Conservation (phyloP, 2,113 vertebrate genomes). For the Oostethus manadensis region DNA sequence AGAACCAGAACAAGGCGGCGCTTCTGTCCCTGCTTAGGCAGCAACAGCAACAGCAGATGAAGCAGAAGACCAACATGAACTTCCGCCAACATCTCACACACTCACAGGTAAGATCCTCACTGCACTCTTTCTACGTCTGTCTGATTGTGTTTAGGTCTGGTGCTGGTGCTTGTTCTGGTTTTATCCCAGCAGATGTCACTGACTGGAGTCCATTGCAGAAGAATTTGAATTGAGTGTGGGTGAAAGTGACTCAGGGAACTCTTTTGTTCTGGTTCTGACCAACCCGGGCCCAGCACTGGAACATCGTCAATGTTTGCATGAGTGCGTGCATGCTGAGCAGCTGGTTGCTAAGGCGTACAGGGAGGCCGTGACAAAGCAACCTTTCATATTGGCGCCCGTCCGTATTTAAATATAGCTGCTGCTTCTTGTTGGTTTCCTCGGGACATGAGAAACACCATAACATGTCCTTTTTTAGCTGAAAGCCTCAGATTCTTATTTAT, state of each 20-base stretch:
- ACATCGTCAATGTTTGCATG: slow-evolving; percentile 5
- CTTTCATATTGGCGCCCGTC: slow-evolving; percentile 56
- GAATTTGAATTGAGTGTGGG: neutral
- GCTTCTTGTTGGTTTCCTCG: slow-evolving; percentile 2
- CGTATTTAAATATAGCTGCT: slow-evolving; percentile 68
- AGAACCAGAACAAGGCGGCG: slow-evolving; percentile 75
- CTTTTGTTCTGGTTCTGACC: slow-evolving; percentile 23
- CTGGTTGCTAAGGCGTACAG: slow-evolving; percentile 62
- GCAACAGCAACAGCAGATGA: slow-evolving; percentile 78
- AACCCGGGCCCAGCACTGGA: slow-evolving; percentile 11
- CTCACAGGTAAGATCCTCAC: slow-evolving; percentile 74
- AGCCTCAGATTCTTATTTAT: too few relatives aligned
- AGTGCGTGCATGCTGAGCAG: slow-evolving; percentile 58
- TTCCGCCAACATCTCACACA: slow-evolving; percentile 79
- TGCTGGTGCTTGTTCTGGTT: neutral
- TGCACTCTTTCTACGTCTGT: too few relatives aligned
- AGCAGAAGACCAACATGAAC: slow-evolving; percentile 78
- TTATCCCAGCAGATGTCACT: too few relatives aligned
- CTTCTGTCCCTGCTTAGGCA: slow-evolving; percentile 80
- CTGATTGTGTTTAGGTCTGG: too few relatives aligned
- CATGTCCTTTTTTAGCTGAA: neutral
- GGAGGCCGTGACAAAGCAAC: slow-evolving; percentile 47
- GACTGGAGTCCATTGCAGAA: neutral
- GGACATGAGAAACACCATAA: neutral
- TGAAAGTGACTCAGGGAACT: slow-evolving; percentile 12